A percentile compares a stretch with the other conserved stretches of the same genome.
Conservation (phyloP, 2,888 invertebrate species). For the Drosophila birchii region DNA sequence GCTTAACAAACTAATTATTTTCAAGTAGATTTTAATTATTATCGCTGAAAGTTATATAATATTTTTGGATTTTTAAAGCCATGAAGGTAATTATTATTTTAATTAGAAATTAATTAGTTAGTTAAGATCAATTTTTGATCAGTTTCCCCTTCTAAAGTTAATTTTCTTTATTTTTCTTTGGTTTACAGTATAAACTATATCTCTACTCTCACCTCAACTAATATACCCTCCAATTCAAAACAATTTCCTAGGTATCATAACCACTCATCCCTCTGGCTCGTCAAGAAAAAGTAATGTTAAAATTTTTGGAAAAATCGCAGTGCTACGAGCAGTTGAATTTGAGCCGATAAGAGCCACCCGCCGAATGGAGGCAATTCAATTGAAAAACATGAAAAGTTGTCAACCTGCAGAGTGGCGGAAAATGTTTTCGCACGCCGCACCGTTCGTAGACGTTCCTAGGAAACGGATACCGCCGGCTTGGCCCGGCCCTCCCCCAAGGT, state of each 20-base stretch:
- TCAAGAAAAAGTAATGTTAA: conserved; percentile 4
- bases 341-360: conserved; percentile 49
- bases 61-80: too few species aligned
- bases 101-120: too few species aligned
- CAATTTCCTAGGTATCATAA: background rate
- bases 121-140: too few species aligned
- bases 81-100: too few species aligned
- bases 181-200: background rate
- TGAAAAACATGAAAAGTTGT: conserved; percentile 58
- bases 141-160: too few species aligned
- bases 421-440: conserved; percentile 34
- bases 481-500: conserved; percentile 19
- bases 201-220: background rate
- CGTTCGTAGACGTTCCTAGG: conserved; percentile 27
- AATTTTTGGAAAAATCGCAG: conserved; percentile 16
- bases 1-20: too few species aligned
- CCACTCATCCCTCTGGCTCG: background rate
- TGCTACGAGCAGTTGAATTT: conserved; percentile 49
- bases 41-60: too few species aligned
- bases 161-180: too few species aligned
- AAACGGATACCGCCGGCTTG: conserved; percentile 32
- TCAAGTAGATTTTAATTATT: too few species aligned
- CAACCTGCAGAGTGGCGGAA: conserved; percentile 42
- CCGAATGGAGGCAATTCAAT: conserved; percentile 55
- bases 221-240: background rate